Evolutionary conservation across 1,140 invertebrate genomes (phyloP).

Genomic region (Bombus confusus): DNA sequence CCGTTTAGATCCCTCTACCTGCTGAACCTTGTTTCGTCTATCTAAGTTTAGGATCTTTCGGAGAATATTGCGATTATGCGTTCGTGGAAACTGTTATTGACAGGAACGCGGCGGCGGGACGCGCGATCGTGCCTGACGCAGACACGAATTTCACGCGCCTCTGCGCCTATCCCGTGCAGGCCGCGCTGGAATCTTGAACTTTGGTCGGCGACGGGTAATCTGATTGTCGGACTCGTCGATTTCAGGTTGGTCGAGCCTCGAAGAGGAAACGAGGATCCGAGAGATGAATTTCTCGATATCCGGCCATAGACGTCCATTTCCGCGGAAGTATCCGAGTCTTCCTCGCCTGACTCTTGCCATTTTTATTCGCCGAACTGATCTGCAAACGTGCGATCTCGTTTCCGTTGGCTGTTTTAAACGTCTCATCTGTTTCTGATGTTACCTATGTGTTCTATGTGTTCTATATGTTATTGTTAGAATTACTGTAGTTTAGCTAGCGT

Average conservation of each 20-base stretch:
- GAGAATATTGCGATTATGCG: slow-evolving; percentile 43
- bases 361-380: neutral
- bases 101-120: slow-evolving; percentile 7
- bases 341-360: neutral
- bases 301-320: neutral
- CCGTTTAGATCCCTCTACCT: slow-evolving; percentile 58
- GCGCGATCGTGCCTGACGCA: neutral
- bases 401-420: no score
- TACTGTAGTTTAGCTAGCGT: no score
- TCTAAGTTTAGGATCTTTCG: slow-evolving; percentile 37
- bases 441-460: no score
- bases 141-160: slow-evolving; percentile 22
- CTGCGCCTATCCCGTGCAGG: neutral
- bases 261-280: neutral
- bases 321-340: neutral
- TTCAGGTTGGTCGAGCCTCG: neutral
- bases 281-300: slow-evolving; percentile 15
- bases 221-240: slow-evolving; percentile 15
- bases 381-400: no score
- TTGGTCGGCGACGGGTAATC: neutral
- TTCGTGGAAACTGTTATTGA: slow-evolving; percentile 52
- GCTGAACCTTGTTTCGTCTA: slow-evolving; percentile 38
- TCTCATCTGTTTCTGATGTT: no score
- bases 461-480: no score
- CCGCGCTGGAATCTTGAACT: neutral